A percentile compares a stretch with the other conserved stretches of the same genome.
Conservation (phyloP, 2,113 vertebrate genomes). For the Apteryx owenii region DNA sequence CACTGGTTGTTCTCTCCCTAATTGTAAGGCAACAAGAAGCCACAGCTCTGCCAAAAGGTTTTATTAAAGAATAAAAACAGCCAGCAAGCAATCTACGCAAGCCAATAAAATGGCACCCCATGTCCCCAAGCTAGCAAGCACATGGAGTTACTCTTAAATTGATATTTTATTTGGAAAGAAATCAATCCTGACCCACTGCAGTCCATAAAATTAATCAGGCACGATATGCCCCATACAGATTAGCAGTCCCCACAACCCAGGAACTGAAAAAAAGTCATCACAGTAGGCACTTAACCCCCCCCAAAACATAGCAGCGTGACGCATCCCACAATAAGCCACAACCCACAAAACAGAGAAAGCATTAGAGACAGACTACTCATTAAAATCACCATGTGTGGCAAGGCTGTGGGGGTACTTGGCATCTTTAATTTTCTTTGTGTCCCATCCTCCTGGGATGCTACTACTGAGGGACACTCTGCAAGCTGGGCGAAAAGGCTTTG, state of each 20-base stretch:
- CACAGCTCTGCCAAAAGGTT: constrained; percentile 38
- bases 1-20: constrained; percentile 33
- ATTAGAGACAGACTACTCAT: background rate
- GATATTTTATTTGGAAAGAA: background rate
- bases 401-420: accelerated
- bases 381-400: background rate
- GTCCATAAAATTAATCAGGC: background rate
- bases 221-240: background rate
- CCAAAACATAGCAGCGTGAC: background rate
- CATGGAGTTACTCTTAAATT: background rate
- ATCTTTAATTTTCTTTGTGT: background rate
- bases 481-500: background rate
- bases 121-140: background rate
- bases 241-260: background rate
- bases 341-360: background rate
- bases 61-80: constrained; percentile 18
- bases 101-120: background rate
- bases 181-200: background rate
- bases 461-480: background rate
- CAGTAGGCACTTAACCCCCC: background rate
- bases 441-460: background rate
- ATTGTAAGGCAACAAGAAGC: constrained; percentile 49
- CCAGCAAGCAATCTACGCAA: background rate
- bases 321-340: background rate
- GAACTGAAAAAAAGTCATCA: background rate